Evolutionary conservation across 2,797 vertebrate genomes (phyloP).

Genomic region (Harpagifer antarcticus): DNA sequence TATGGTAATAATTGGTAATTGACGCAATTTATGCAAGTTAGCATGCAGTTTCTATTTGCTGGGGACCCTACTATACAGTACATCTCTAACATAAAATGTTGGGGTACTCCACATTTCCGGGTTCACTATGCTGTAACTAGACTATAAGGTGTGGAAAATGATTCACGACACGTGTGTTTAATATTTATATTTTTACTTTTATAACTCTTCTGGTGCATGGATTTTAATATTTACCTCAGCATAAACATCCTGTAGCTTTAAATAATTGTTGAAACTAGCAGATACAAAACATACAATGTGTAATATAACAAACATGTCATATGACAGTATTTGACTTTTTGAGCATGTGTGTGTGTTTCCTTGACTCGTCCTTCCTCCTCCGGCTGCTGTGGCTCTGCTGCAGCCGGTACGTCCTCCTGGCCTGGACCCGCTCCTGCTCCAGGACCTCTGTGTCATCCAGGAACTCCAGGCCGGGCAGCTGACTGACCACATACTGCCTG

Average conservation of each 20-base stretch:
- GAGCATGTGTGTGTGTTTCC: slow-evolving; percentile 41
- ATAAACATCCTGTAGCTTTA: not conserved
- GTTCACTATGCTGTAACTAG: no score
- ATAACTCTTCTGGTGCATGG: slow-evolving; percentile 7
- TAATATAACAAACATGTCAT: not conserved
- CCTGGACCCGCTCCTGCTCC: slow-evolving; percentile 79
- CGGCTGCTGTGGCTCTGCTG: slow-evolving; percentile 71
- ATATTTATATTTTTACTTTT: slow-evolving; percentile 21
- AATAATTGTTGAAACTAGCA: slow-evolving; percentile 8
- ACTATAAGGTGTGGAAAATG: not conserved
- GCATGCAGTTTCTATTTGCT: no score
- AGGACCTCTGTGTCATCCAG: slow-evolving; percentile 86
- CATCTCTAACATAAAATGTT: no score
- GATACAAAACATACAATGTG: not conserved
- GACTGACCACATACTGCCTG: slow-evolving; percentile 87
- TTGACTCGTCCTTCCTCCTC: slow-evolving; percentile 71
- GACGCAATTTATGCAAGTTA: no score
- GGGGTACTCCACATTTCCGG: no score
- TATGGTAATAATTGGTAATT: no score
- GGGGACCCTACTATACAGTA: no score
- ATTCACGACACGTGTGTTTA: not conserved
- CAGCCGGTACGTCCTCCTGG: slow-evolving; percentile 79
- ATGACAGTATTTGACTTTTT: slow-evolving; percentile 42
- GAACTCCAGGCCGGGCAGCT: slow-evolving; percentile 82
- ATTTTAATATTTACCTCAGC: slow-evolving; percentile 10